A percentile compares a stretch with the other conserved stretches of the same genome.
These are phyloP conservation scores for Passer domesticus DNA, from an alignment of 2,113 vertebrate genomes.

Conservation along the genomic window DNA sequence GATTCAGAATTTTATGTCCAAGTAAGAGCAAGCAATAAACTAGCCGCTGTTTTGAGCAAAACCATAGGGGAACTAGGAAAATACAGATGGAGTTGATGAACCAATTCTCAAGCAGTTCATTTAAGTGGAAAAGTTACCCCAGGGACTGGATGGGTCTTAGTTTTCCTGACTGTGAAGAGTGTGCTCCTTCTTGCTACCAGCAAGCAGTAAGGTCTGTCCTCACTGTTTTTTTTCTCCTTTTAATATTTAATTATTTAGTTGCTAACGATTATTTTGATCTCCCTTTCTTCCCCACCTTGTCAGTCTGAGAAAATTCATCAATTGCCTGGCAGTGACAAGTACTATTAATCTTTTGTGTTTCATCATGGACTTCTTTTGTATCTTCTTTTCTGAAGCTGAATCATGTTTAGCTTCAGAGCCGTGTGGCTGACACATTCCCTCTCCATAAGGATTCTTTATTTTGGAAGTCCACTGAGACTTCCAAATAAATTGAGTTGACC, in stretches of 20 bases:
- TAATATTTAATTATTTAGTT: not conserved
- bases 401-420: not conserved
- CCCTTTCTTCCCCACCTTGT: not conserved
- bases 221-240: not conserved
- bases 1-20: not conserved
- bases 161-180: not conserved
- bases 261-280: not conserved
- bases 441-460: conserved; percentile 22
- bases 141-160: not conserved
- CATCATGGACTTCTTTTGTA: not conserved
- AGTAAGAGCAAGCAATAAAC: not conserved
- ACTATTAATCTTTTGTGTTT: not conserved
- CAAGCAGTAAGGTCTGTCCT: not conserved
- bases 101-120: not conserved
- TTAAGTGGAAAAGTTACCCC: not conserved
- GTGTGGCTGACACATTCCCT: not conserved
- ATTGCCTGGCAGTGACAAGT: not conserved
- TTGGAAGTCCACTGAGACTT: not conserved
- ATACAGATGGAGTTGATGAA: not conserved
- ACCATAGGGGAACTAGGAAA: not conserved
- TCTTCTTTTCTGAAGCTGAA: not conserved
- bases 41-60: not conserved
- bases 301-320: not conserved
- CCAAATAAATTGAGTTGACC: conserved; percentile 52
- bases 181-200: not conserved